Conservation (phyloP, 2,888 invertebrate species). For the Agrotis ipsilon region DNA sequence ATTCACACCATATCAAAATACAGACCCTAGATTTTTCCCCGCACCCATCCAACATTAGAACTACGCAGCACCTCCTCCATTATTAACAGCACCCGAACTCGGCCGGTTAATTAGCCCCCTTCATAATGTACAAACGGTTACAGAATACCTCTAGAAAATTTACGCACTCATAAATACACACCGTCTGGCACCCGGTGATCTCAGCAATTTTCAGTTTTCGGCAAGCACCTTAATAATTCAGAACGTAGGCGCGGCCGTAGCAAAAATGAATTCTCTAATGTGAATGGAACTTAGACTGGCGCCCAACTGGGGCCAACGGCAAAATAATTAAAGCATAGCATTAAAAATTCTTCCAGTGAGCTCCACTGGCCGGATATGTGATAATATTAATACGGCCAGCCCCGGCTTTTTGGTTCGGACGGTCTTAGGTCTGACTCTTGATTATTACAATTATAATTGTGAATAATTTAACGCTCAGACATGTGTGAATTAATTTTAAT, state of each 20-base stretch:
- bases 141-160: constrained; percentile 85
- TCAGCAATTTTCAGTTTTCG: constrained; percentile 89
- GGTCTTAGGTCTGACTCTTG: constrained; percentile 68
- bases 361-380: constrained; percentile 88
- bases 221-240: constrained; percentile 77
- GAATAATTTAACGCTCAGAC: constrained; percentile 67
- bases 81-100: constrained; percentile 73
- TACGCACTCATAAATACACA: constrained; percentile 86
- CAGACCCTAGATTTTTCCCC: constrained; percentile 54
- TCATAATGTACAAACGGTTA: constrained; percentile 89
- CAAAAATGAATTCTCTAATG: constrained; percentile 91
- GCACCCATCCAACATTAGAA: constrained; percentile 67
- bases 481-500: constrained; percentile 67
- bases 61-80: constrained; percentile 71
- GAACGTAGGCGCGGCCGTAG: constrained; percentile 71
- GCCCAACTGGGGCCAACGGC: constrained; percentile 77
- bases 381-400: constrained; percentile 88
- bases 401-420: constrained; percentile 70
- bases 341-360: constrained; percentile 90
- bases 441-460: constrained; percentile 70
- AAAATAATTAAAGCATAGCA: constrained; percentile 91
- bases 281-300: constrained; percentile 88
- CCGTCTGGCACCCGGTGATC: constrained; percentile 79
- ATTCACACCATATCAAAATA: constrained; percentile 35
- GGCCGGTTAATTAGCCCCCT: constrained; percentile 88